Percentiles rank a stretch among this genome's conserved stretches.
Conservation (phyloP, 2,888 invertebrate genomes). For the Drosophila putrida region DNA sequence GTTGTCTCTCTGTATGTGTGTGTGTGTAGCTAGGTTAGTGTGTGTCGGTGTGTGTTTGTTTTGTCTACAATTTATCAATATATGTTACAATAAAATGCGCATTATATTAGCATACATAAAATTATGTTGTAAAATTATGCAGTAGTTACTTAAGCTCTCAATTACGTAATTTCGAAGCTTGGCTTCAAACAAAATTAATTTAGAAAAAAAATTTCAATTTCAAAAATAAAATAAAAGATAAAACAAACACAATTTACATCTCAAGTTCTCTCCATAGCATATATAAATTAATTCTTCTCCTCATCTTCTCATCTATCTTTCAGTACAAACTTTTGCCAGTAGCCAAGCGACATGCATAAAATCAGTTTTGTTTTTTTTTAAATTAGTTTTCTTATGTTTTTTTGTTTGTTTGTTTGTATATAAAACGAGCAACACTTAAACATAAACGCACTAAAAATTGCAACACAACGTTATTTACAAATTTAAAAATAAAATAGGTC, state of each 20-base stretch:
- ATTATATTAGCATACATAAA: constrained; percentile 38
- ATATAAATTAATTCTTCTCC: constrained; percentile 2
- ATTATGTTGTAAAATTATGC: constrained; percentile 43
- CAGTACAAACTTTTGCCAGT: constrained; percentile 58
- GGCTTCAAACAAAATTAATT: constrained; percentile 70
- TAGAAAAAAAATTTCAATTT: constrained; percentile 50
- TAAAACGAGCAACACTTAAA: constrained; percentile 58
- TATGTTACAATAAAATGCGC: constrained; percentile 50
- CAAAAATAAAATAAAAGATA: constrained; percentile 7
- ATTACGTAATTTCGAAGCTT: constrained; percentile 74
- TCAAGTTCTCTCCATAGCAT: constrained; percentile 6
- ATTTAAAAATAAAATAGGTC: constrained; percentile 8
- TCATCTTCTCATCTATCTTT: constrained; percentile 5
- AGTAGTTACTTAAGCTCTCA: constrained; percentile 69
- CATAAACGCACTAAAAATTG: constrained; percentile 48
- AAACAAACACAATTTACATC: constrained; percentile 43
- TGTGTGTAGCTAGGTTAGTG: constrained; percentile 18
- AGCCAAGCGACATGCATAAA: constrained; percentile 48
- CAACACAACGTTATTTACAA: constrained; percentile 36
- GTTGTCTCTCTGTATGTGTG: constrained; percentile 9
- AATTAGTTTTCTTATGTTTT: constrained; percentile 9
- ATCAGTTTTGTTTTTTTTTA: constrained; percentile 22
- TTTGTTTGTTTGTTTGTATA: too few species aligned
- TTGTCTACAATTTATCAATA: constrained; percentile 38
- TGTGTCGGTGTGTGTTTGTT: constrained; percentile 18